Evolutionary conservation across 2,113 vertebrate genomes (phyloP), one percentile per base, ranked within the genome.

Genomic region (Rousettus leschenaultii): DNA sequence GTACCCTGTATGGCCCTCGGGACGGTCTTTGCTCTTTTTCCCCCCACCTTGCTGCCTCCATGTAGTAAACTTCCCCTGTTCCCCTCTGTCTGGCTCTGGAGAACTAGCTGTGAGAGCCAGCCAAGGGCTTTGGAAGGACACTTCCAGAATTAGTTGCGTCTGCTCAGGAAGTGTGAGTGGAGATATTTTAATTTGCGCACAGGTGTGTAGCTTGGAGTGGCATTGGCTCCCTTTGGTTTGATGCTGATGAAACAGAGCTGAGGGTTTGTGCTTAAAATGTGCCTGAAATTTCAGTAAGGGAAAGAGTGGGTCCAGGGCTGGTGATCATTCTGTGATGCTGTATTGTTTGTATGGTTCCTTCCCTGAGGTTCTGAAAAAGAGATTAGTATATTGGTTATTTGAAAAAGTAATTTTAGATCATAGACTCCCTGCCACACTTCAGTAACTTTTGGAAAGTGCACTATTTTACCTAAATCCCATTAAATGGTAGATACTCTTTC

Each of bases 391-490:
- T 91, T 94, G 77, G 84, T 90, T 82, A 86, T 84, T 95, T 94
- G 61, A 77, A 94, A 93, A 96, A 95, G 85, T 97, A 96, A 96
- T 94, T 96, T 96, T 92, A 91, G 79, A 71, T 96, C 28, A 11
- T 70, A 75, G 95, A 55, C 7, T 86, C 43, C 40, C 21, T 75
- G 86, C 51, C 82, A 24, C 77, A 9, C 89, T 97, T 93, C 57
- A 28, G 96, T 94, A 80, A 88, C 3, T 98, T 97, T 82, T 83
- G 53, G 83, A 94, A 97, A 96, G 79, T 94, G 35, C 91, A 59
- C 1, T 59, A 83, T 97, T 98, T 97, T 95, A 61, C 74, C 87
- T 82, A 65, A 85, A 68, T 65, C 59, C 96, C 38, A 2, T 91
- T 97, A 53, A 73, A 80, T 80, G 6, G 83, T 33, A 7, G 94